Base-by-base conservation (phyloP, 2,888 invertebrate species). In the Molorchus minor region DNA sequence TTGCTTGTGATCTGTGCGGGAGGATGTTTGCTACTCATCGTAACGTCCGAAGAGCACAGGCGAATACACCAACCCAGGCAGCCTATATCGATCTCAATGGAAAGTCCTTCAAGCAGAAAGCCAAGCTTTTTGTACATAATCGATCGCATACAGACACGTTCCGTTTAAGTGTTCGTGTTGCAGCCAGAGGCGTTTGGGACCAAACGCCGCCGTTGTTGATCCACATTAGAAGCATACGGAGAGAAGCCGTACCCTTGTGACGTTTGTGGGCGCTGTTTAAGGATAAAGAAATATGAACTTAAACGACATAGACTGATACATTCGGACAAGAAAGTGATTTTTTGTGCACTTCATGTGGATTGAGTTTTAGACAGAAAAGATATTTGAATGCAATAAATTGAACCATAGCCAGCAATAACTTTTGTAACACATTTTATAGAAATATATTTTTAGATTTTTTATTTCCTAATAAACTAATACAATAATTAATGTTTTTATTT, bases 71-170 rank as follows among this genome's bases (percentile, higher is more conserved):
- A n/a, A 85, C 86, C 4, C 85, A 85, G 51, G 86, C 86, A 75
- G n/a, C n/a, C n/a, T n/a, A n/a, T n/a, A n/a, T n/a, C 69, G 77
- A 84, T 54, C 76, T 82, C 1, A 88, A 88, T 73, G 87, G 86
- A 2, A 87, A 87, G 74, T 74, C 86, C 0, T 88, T 88, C 78
- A 86, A 86, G 55, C 88, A 88, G 72, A 86, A 87, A 70, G 87
- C 87, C 0, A 86, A 87, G 1, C 76, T 88, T 35, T 86, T 87
- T 75, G 86, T 86, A 16, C 88, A 88, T 71, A 81, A 83, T 49
- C 83, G 85, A 40, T 85, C 85, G 3, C 88, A 88, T 75, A 81
- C 81, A 35, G 76, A 84, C 58, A 77, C 78, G 43, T 85, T 84
- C 86, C 88, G 1, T 84, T 83, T 73, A 79, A 80, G 15, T 89